Evolutionary conservation across 2,113 vertebrate species (phyloP), one percentile per base, ranked within the genome.

Genomic region (Callithrix jacchus): DNA sequence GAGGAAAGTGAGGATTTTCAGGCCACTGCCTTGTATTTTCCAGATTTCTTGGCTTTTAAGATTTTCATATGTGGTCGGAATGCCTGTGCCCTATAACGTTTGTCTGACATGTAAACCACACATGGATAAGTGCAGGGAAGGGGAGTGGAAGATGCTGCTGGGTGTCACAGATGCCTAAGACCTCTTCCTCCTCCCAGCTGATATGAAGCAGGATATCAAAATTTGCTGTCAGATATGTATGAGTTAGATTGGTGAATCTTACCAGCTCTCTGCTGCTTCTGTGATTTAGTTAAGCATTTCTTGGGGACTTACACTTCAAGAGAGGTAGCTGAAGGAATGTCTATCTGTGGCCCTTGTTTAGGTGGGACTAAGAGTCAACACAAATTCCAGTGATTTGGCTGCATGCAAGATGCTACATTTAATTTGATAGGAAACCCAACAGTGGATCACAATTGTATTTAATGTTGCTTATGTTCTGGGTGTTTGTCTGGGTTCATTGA

Each of bases 51-150:
- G 73, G 64, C 87, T 97, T 94, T 92, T 85, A 85, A 66, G 64
- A 84, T 73, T 96, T 93, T 89, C 52, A n/a, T 92, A 74, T 23
- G n/a, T 94, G 96, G 89, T 97, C 95, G 88, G 73, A 97, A 89
- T 85, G 87, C 68, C 71, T 81, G 0, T 61, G 73, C 40, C 87
- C 32, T 74, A 0, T 20, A 86, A 42, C 35, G 25, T 76, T 89
- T 70, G 73, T 89, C 77, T 77, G 52, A 80, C 35, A 87, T 37
- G 32, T 27, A 61, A 87, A 74, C 25, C 40, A 32, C n/a, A 45
- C n/a, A 45, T 93, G 74, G 42, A 61, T 27, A 87, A 82, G 87
- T 47, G 40, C 25, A 42, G 49, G 12, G 56, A 58, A 66, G 27
- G 42, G 21, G 37, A 54, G n/a, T 42, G 27, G n/a, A 91, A 83